Evolutionary conservation across 2,113 vertebrate species (phyloP).

Genomic region (Phasianus colchicus): DNA sequence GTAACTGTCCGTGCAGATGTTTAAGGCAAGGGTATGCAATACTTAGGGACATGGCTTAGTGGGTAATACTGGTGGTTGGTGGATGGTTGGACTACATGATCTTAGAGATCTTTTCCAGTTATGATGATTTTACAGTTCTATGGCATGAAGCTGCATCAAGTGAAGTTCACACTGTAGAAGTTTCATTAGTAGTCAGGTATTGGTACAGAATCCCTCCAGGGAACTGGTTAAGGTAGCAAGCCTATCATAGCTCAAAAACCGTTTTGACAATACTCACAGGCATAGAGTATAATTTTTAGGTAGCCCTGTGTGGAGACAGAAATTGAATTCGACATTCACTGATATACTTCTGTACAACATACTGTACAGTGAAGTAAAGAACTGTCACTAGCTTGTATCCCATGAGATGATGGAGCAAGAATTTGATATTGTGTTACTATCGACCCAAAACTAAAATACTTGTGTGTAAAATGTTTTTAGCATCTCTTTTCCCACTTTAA

Average conservation of each 20-base stretch:
- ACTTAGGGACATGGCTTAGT: too few relatives aligned
- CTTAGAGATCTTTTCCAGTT: too few relatives aligned
- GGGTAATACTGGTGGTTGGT: too few relatives aligned
- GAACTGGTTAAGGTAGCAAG: background rate
- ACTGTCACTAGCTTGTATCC: rapidly evolving
- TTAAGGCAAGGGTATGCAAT: too few relatives aligned
- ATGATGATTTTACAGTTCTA: too few relatives aligned
- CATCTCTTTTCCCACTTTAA: background rate
- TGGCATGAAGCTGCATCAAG: background rate
- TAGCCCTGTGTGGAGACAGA: background rate
- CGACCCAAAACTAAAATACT: background rate
- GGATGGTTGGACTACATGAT: too few relatives aligned
- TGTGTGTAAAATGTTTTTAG: rapidly evolving
- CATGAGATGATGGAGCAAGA: background rate
- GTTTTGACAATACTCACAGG: background rate
- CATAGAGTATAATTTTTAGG: background rate
- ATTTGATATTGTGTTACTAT: rapidly evolving
- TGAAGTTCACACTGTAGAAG: background rate
- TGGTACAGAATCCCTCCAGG: background rate
- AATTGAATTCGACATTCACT: background rate
- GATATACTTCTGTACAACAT: background rate
- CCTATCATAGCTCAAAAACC: background rate
- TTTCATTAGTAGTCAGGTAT: background rate
- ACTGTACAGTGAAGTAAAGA: background rate
- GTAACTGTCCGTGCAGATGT: too few relatives aligned